Percentiles rank a stretch among this genome's conserved stretches.
phyloP scores from a whole-genome alignment of 2,888 invertebrate species.

The Liopterus haemorrhoidalis region DNA sequence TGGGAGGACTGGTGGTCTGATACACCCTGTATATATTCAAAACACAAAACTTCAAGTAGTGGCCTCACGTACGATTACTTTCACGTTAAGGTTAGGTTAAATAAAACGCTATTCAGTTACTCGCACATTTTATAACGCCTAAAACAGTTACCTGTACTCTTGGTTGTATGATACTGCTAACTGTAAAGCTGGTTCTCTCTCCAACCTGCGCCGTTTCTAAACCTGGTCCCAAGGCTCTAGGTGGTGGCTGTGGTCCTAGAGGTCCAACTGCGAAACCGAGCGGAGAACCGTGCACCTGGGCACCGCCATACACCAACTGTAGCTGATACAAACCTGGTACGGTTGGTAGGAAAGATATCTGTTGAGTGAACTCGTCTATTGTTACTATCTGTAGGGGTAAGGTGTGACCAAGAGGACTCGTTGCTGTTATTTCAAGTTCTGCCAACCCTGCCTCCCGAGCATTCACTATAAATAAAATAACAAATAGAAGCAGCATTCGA shows the following conservation, averaged over 20 bases:
- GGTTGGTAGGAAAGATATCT: constrained; percentile 79
- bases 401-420: constrained; percentile 78
- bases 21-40: no score
- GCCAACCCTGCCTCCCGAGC: constrained; percentile 78
- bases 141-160: constrained; percentile 57
- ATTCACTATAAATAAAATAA: constrained; percentile 54
- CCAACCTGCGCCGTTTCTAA: constrained; percentile 64
- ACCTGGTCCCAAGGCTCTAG: constrained; percentile 61
- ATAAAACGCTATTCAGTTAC: no score
- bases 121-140: no score
- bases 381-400: constrained; percentile 71
- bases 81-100: no score
- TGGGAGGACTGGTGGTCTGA: no score
- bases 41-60: no score
- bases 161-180: constrained; percentile 56
- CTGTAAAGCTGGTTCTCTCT: constrained; percentile 65
- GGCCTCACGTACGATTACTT: no score
- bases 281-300: constrained; percentile 51
- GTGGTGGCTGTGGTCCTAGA: constrained; percentile 52
- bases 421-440: constrained; percentile 79
- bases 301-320: constrained; percentile 64
- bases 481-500: constrained; percentile 2
- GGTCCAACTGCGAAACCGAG: constrained; percentile 57
- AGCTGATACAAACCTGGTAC: constrained; percentile 70
- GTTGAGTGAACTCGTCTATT: constrained; percentile 62